Conservation (phyloP, 1,140 invertebrate genomes). For the Caenorhabditis tropicalis region DNA sequence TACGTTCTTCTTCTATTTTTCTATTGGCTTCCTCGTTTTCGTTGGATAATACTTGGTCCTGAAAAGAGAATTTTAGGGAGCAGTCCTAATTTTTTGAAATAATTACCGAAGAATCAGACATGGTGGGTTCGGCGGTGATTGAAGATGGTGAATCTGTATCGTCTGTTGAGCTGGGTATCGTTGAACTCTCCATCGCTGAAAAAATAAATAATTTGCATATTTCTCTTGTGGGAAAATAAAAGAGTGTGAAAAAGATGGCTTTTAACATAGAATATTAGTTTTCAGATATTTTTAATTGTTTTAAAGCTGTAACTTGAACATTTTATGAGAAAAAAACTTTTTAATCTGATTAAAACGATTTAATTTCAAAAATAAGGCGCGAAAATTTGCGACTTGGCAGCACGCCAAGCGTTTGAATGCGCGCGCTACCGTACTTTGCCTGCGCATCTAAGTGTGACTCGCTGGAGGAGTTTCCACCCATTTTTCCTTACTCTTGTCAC, state of each 20-base stretch:
- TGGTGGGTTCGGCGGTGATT: background rate
- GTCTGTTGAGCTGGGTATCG: background rate
- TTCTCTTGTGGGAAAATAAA: background rate
- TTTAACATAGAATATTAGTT: no score
- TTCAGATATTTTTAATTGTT: no score
- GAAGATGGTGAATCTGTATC: slow-evolving; percentile 20
- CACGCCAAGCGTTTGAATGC: slow-evolving; percentile 19
- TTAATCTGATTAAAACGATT: no score
- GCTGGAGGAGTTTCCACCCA: background rate
- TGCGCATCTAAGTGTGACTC: slow-evolving; percentile 10
- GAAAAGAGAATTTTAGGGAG: background rate
- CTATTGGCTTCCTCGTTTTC: background rate
- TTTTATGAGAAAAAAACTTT: no score
- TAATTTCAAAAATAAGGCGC: background rate
- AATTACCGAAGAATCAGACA: background rate
- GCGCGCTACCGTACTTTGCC: slow-evolving; percentile 21
- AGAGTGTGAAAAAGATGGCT: no score
- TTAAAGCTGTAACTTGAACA: no score
- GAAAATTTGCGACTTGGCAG: background rate
- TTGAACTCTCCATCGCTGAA: background rate
- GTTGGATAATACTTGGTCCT: background rate
- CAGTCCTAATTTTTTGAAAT: background rate
- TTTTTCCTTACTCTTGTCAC: slow-evolving; percentile 34
- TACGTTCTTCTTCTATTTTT: background rate
- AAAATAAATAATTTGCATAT: background rate